Evolutionary conservation across 2,888 invertebrate species (phyloP).

Genomic region (Creontiades dilutus): DNA sequence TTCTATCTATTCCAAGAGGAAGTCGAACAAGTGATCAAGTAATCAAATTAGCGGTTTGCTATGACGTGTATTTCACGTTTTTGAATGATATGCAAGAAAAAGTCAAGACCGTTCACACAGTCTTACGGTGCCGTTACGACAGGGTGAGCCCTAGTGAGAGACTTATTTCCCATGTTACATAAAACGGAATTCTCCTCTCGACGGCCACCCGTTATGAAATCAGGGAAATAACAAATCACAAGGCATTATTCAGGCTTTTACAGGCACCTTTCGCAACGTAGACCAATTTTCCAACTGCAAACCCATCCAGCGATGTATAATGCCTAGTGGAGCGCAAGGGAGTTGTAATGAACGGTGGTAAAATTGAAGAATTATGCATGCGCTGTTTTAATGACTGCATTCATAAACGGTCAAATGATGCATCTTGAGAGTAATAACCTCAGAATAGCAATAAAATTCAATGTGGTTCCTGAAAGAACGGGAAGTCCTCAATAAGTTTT

Average conservation of each 20-base stretch:
- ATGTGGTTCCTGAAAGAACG: background rate
- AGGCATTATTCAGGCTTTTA: slow-evolving; percentile 59
- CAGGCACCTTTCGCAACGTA: slow-evolving; percentile 52
- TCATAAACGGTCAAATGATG: background rate
- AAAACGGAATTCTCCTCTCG: slow-evolving; percentile 58
- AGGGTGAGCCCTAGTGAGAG: background rate
- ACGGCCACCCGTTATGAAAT: slow-evolving; percentile 55
- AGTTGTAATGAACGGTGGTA: background rate
- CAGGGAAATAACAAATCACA: slow-evolving; percentile 63
- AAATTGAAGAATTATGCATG: slow-evolving; percentile 8
- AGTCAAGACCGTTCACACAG: slow-evolving; percentile 46
- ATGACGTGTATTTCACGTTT: background rate
- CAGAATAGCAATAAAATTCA: background rate
- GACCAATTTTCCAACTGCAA: slow-evolving; percentile 19
- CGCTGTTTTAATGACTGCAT: background rate
- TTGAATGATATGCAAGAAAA: background rate
- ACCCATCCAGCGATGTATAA: background rate
- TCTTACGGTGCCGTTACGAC: slow-evolving; percentile 40
- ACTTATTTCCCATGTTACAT: slow-evolving; percentile 50
- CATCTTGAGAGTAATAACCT: background rate
- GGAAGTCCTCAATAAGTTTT: too few species aligned
- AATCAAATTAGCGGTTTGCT: background rate
- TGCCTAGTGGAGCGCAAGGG: background rate
- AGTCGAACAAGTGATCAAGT: background rate
- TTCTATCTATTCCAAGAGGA: background rate